These are phyloP conservation scores for Trichacis sp. DNA, from an alignment of 2,888 invertebrate species.

Conservation along the genomic window DNA sequence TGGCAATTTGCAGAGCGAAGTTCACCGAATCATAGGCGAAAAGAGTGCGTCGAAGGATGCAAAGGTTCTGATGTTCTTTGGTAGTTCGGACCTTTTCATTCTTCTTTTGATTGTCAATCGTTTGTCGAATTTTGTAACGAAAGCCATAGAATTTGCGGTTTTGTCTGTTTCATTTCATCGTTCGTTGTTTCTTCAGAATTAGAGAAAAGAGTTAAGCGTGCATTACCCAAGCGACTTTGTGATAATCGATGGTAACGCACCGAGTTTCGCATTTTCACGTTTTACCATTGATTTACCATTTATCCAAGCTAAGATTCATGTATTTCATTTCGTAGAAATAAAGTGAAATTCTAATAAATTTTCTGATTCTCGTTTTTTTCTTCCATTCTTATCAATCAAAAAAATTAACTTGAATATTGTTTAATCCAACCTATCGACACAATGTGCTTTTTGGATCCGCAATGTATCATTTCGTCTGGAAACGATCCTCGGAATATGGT, in stretches of 20 bases:
- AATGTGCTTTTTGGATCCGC: no score
- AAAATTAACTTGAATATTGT: no score
- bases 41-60: background rate
- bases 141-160: background rate
- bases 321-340: constrained; percentile 59
- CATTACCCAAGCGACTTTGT: constrained; percentile 54
- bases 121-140: background rate
- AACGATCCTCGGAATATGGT: no score
- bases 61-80: background rate
- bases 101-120: background rate
- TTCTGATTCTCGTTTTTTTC: background rate
- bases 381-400: no score
- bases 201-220: constrained; percentile 30
- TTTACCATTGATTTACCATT: constrained; percentile 53
- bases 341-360: constrained; percentile 50
- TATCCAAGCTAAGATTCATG: constrained; percentile 47
- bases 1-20: background rate
- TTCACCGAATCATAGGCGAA: background rate
- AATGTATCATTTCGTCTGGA: no score
- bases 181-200: constrained; percentile 21
- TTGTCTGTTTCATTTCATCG: constrained; percentile 12
- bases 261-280: constrained; percentile 55
- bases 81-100: background rate
- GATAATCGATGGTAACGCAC: constrained; percentile 59
- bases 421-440: no score